Base-by-base conservation (phyloP, 2,888 invertebrate species). In the Drosophila peninsularis region DNA sequence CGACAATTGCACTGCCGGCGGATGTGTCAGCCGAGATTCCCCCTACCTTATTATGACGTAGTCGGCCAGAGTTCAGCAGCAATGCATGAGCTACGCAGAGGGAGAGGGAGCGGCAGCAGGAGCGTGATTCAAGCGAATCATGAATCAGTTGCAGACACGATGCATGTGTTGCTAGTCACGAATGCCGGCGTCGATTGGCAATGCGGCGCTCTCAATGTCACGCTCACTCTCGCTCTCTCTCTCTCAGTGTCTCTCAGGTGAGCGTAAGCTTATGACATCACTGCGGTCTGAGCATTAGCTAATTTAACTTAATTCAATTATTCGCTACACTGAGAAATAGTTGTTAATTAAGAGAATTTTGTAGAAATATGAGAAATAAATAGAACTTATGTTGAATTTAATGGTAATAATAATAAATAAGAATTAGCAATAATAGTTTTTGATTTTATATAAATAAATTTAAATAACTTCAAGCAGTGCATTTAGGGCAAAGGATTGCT, bases 121-220 rank as follows among this genome's bases (percentile, higher is more conserved):
- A 19, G 55, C 24, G 13, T 21, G 50, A 50, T 30, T 19, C 24
- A 34, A 58, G 34, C 3, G 13, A 27, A 36, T 41, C 34, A 52
- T 75, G 71, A 71, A 57, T 68, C 72, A 63, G 9, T 54, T 50
- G 62, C 58, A 52, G 11, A 10, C 56, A 34, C 47, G 27, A 27
- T 17, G 17, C 27, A 24, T 57, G 73, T 65, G 75, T 41, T 55
- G 37, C 7, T n/a, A 49, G 73, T 69, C 77, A 75, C 77, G 73
- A 69, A 60, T 58, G 60, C 77, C 69, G 50, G 0, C n/a, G 14
- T 7, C 41, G 32, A 21, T 30, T 34, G 32, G 24, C 45, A 14
- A 27, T 11, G 39, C 21, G 5, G 10, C 39, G 4, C 39, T 42
- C 24, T 27, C 3, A 24, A 24, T 44, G 14, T 30, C 34, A 9